A percentile compares a stretch with the other conserved stretches of the same genome.
Conservation (phyloP, 2,113 vertebrate genomes). For the Orthochromis indermauri region DNA sequence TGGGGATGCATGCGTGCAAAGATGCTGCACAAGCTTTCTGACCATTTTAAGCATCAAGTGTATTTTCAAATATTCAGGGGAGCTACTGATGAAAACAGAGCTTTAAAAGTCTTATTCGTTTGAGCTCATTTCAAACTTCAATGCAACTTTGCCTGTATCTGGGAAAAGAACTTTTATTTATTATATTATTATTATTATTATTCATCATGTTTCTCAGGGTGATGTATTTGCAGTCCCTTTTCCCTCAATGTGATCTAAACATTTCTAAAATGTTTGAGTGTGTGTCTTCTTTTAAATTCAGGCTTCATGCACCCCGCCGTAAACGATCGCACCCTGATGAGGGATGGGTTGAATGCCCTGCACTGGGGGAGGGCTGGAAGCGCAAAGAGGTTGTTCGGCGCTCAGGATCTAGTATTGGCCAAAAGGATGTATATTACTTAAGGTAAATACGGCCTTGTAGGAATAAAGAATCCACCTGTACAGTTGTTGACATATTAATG, state of each 20-base stretch:
- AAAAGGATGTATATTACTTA: conserved; percentile 83
- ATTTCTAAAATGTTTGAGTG: neutral
- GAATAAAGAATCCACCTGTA: neutral
- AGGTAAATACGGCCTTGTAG: conserved; percentile 64
- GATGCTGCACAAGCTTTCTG: neutral
- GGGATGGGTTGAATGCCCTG: conserved; percentile 79
- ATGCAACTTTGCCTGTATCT: neutral
- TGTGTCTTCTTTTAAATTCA: neutral
- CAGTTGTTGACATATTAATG: neutral
- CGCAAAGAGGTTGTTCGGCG: conserved; percentile 79
- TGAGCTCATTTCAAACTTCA: neutral
- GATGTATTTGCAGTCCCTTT: neutral
- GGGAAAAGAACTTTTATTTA: neutral
- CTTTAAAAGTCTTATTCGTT: neutral
- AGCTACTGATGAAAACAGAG: neutral
- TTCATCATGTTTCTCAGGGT: neutral
- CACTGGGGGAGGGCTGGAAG: conserved; percentile 82
- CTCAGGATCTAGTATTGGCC: conserved; percentile 76
- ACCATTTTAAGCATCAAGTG: neutral
- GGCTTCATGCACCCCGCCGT: neutral
- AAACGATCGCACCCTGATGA: conserved; percentile 56
- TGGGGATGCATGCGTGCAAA: neutral
- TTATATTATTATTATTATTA: neutral
- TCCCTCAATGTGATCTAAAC: neutral
- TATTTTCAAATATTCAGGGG: neutral